phyloP scores from a whole-genome alignment of 1,140 invertebrate genomes.

The Lerema accius region DNA sequence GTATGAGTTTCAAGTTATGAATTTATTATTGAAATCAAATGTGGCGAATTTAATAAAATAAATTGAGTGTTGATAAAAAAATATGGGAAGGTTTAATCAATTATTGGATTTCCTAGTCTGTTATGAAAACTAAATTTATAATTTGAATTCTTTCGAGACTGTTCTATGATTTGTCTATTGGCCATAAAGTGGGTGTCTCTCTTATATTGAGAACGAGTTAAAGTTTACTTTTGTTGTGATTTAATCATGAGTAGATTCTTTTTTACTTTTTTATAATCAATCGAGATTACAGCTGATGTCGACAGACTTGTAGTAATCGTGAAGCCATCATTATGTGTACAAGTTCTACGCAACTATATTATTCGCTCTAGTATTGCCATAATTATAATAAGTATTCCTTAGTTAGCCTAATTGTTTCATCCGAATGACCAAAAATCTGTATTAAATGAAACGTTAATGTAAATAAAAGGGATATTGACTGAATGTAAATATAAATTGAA shows the following conservation, averaged over 20 bases:
- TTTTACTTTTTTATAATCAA: conserved; percentile 11
- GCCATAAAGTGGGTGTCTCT: not conserved
- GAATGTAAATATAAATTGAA: conserved; percentile 54
- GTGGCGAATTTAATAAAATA: not conserved
- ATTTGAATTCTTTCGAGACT: not conserved
- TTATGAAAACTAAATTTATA: not conserved
- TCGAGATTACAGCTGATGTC: conserved; percentile 16
- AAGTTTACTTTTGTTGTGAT: not conserved
- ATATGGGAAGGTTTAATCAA: not conserved
- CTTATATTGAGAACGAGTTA: not conserved
- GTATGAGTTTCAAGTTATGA: no score
- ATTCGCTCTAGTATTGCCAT: conserved; percentile 55
- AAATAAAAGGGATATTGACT: conserved; percentile 40
- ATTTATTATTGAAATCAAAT: not conserved
- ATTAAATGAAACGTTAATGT: conserved; percentile 16
- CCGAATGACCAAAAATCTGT: conserved; percentile 31
- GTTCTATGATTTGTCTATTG: not conserved
- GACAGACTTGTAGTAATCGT: conserved; percentile 7
- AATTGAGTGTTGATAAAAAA: not conserved
- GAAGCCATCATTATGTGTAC: conserved; percentile 40
- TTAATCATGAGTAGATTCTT: not conserved
- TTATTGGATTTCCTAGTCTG: not conserved
- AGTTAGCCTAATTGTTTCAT: conserved; percentile 42
- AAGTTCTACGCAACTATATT: conserved; percentile 45
- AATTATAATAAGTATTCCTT: conserved; percentile 51